Conservation (phyloP, 2,888 invertebrate genomes). For the Diabrotica balteata region DNA sequence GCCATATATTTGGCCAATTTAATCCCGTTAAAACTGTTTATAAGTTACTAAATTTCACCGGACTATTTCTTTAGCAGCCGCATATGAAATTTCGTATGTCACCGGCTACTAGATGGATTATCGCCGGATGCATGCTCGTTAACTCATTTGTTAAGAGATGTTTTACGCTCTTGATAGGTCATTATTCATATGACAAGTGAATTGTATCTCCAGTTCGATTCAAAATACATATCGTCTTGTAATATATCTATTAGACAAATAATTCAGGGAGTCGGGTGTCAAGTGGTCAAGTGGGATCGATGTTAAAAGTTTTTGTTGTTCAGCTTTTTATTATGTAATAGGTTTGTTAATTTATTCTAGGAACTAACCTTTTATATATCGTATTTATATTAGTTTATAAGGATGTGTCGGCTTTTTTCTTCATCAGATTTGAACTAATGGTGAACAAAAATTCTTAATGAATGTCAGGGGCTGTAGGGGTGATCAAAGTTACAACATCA, state of each 20-base stretch:
- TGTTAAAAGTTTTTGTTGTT: conserved; percentile 1
- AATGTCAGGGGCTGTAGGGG: no score
- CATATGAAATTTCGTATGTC: conserved; percentile 27
- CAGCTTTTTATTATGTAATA: background rate
- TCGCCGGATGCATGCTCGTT: conserved; percentile 32
- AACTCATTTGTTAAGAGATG: conserved; percentile 31
- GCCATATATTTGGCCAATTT: no score
- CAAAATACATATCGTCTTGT: conserved; percentile 15
- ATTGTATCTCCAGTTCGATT: conserved; percentile 19
- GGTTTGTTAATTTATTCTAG: no score
- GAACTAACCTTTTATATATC: background rate
- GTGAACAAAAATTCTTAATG: no score
- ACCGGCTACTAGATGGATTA: conserved; percentile 29
- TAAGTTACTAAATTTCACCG: background rate
- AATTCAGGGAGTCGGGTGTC: conserved; percentile 23
- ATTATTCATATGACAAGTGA: conserved; percentile 29
- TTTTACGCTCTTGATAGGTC: conserved; percentile 23
- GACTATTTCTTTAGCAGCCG: conserved; percentile 1
- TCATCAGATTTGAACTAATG: no score
- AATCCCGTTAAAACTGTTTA: no score
- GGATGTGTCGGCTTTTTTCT: no score
- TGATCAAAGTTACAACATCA: no score
- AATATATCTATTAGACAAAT: conserved; percentile 26
- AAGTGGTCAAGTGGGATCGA: conserved; percentile 13
- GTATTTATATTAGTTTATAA: background rate